Evolutionary conservation across 2,888 invertebrate species (phyloP).

Genomic region (Ophioninae sp.): DNA sequence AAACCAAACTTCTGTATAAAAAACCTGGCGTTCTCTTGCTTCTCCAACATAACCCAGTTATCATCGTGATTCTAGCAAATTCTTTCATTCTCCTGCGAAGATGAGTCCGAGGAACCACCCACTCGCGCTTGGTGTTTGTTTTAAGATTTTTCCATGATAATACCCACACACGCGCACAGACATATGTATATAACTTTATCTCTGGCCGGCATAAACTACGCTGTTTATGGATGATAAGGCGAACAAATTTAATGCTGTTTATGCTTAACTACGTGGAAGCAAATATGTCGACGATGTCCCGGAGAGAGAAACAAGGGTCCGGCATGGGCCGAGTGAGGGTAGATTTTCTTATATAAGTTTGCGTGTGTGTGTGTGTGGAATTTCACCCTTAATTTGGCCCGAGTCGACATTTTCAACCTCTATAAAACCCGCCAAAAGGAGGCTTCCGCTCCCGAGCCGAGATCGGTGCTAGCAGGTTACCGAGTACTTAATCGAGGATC

Average conservation of each 20-base stretch:
- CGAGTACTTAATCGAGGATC: too few species aligned
- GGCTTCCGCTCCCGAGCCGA: too few species aligned
- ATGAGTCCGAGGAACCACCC: not conserved
- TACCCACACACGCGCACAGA: not conserved
- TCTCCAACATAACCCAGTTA: not conserved
- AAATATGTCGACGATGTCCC: not conserved
- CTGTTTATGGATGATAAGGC: not conserved
- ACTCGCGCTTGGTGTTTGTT: not conserved
- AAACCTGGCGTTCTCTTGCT: not conserved
- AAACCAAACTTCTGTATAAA: not conserved
- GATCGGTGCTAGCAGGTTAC: too few species aligned
- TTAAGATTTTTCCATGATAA: not conserved
- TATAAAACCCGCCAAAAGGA: too few species aligned
- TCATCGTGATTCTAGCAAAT: not conserved
- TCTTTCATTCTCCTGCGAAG: not conserved
- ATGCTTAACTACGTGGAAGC: not conserved
- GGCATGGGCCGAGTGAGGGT: not conserved
- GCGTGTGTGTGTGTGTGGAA: not conserved
- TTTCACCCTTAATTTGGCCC: not conserved
- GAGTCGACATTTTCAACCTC: not conserved
- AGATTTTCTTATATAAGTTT: not conserved
- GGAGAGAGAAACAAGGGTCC: not conserved
- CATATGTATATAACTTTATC: not conserved
- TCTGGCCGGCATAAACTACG: not conserved
- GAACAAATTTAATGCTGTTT: not conserved